Evolutionary conservation across 1,140 invertebrate genomes (phyloP).

Genomic region (Trichonephila clavipes): DNA sequence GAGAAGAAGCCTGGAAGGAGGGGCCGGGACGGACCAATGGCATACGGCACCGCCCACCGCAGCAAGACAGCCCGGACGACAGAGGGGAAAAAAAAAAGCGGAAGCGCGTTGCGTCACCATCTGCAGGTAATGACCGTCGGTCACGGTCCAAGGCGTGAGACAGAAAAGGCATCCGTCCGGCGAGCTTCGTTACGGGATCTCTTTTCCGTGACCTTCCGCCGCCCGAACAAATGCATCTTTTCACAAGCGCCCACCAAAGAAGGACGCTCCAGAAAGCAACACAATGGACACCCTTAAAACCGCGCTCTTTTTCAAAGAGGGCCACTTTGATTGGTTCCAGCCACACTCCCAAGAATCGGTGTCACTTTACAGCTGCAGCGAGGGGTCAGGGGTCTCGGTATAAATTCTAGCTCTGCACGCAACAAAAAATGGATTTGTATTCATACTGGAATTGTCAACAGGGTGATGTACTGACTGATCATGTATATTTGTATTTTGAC

Average conservation of each 20-base stretch:
- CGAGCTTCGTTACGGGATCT: neutral
- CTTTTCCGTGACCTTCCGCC: conserved; percentile 10
- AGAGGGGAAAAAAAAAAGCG: neutral
- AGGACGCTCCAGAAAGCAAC: no score
- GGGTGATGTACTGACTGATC: no score
- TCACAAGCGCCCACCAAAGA: neutral
- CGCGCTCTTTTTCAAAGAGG: no score
- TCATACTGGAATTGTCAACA: no score
- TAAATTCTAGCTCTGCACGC: no score
- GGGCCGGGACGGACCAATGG: conserved; percentile 7
- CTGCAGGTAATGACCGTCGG: conserved; percentile 59
- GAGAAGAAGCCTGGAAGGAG: conserved; percentile 25
- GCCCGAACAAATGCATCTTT: neutral
- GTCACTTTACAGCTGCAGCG: no score
- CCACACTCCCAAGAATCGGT: no score
- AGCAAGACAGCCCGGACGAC: neutral
- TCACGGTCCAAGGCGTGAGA: conserved; percentile 62
- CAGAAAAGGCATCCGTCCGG: conserved; percentile 77
- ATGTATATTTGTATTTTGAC: no score
- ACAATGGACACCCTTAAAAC: no score
- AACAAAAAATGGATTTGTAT: no score
- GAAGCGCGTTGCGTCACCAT: conserved; percentile 36
- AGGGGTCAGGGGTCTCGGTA: no score
- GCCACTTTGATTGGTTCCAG: no score
- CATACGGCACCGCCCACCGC: neutral